phyloP scores from a whole-genome alignment of 2,113 vertebrate genomes.

The Alaudala cheleensis region DNA sequence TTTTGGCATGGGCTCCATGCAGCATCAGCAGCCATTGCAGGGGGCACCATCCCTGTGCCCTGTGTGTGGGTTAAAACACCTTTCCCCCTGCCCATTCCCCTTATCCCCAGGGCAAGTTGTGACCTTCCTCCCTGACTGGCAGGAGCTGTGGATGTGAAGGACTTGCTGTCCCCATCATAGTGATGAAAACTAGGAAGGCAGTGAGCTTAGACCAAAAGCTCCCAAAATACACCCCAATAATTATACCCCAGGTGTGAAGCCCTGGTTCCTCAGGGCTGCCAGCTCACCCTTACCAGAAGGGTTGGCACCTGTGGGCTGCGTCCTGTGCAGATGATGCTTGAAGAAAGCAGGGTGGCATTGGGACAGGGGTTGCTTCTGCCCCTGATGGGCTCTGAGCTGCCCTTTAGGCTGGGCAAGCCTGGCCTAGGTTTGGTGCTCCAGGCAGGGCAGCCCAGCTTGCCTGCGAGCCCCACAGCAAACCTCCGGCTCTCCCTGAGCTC shows the following conservation, averaged over 20 bases:
- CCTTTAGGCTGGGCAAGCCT: not conserved
- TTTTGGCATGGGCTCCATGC: not conserved
- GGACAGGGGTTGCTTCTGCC: not conserved
- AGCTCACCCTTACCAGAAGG: not conserved
- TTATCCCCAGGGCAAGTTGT: not conserved
- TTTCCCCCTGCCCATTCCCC: not conserved
- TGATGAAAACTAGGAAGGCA: not conserved
- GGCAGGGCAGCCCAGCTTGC: not conserved
- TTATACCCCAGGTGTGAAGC: not conserved
- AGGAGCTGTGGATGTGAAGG: not conserved
- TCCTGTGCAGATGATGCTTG: not conserved
- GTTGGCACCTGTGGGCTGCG: accelerated
- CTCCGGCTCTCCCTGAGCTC: not conserved
- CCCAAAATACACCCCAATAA: not conserved
- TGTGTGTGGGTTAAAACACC: accelerated
- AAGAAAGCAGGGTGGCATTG: not conserved
- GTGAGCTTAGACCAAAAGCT: not conserved
- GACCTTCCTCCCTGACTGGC: not conserved
- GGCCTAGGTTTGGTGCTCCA: not conserved
- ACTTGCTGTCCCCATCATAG: not conserved
- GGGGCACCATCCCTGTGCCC: not conserved
- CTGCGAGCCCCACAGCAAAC: not conserved
- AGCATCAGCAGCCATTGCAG: not conserved
- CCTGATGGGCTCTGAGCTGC: accelerated
- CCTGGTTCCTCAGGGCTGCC: not conserved